Conservation (phyloP, 2,888 invertebrate genomes). For the Norana najaformis region DNA sequence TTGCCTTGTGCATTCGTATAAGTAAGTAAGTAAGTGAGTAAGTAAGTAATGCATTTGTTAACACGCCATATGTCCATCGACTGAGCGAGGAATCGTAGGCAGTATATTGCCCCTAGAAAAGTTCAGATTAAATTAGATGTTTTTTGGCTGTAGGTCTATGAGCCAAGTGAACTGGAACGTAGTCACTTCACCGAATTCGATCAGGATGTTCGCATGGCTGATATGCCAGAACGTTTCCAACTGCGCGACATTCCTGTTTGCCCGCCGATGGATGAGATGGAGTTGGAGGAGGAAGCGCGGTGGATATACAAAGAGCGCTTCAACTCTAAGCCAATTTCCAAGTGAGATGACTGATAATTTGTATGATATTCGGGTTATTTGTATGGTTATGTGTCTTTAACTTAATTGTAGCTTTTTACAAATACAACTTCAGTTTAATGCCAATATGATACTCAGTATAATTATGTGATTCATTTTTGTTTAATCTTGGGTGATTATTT, state of each 20-base stretch:
- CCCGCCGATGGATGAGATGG: conserved; percentile 67
- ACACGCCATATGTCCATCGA: too few species aligned
- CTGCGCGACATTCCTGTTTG: conserved; percentile 84
- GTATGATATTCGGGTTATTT: not conserved
- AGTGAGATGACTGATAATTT: conserved; percentile 13
- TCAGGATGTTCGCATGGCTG: conserved; percentile 72
- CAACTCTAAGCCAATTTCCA: conserved; percentile 34
- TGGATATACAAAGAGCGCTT: conserved; percentile 80
- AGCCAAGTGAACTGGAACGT: conserved; percentile 93
- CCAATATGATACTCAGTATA: not conserved
- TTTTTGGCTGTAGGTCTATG: conserved; percentile 75
- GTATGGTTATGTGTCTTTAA: not conserved
- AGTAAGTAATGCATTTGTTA: too few species aligned
- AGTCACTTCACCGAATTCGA: conserved; percentile 94
- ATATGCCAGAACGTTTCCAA: conserved; percentile 69
- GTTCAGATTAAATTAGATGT: not conserved
- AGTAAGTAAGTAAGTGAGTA: too few species aligned
- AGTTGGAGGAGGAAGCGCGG: conserved; percentile 89
- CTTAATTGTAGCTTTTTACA: not conserved
- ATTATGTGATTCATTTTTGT: not conserved
- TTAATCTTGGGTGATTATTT: not conserved
- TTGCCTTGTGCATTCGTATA: not conserved
- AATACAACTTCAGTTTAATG: not conserved
- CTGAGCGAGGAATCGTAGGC: too few species aligned
- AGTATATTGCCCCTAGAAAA: conserved; percentile 7